These are phyloP conservation scores for Colaptes auratus DNA, from an alignment of 2,113 vertebrate genomes.

Conservation along the genomic window DNA sequence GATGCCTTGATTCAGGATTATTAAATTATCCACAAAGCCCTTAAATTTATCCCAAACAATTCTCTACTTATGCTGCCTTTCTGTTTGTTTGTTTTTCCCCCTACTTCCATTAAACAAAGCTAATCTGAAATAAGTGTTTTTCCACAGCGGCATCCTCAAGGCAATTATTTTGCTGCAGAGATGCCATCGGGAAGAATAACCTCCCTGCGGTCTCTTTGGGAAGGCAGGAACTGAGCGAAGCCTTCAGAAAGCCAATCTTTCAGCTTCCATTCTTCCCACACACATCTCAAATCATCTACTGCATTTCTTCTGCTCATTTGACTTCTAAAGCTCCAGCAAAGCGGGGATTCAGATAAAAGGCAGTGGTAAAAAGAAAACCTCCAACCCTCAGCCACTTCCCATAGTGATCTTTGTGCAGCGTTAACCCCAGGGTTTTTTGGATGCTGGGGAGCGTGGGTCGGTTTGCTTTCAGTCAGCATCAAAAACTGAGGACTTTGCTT, in stretches of 20 bases:
- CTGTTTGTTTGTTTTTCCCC: neutral
- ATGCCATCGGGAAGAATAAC: slow-evolving; percentile 52
- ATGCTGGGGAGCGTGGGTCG: neutral
- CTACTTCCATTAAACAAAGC: neutral
- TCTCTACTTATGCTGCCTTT: neutral
- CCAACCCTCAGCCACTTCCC: slow-evolving; percentile 11
- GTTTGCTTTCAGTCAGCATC: slow-evolving; percentile 26
- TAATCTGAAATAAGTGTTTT: neutral
- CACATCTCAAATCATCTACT: slow-evolving; percentile 57
- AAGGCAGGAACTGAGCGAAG: slow-evolving; percentile 54
- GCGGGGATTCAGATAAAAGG: slow-evolving; percentile 54
- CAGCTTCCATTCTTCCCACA: slow-evolving; percentile 61
- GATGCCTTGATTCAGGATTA: neutral
- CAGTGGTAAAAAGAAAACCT: neutral
- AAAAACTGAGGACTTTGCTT: neutral
- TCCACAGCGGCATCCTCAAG: neutral
- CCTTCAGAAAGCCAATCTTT: slow-evolving; percentile 46
- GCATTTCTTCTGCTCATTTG: slow-evolving; percentile 71
- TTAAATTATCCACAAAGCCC: neutral
- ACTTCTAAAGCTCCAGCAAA: slow-evolving; percentile 65
- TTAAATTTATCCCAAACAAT: neutral
- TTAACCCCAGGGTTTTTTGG: slow-evolving; percentile 41
- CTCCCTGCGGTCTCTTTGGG: neutral
- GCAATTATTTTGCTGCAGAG: slow-evolving; percentile 16
- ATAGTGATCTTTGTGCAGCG: slow-evolving; percentile 51